Base-by-base conservation (phyloP, 2,113 vertebrate genomes). In the Lamprologus lemairii region DNA sequence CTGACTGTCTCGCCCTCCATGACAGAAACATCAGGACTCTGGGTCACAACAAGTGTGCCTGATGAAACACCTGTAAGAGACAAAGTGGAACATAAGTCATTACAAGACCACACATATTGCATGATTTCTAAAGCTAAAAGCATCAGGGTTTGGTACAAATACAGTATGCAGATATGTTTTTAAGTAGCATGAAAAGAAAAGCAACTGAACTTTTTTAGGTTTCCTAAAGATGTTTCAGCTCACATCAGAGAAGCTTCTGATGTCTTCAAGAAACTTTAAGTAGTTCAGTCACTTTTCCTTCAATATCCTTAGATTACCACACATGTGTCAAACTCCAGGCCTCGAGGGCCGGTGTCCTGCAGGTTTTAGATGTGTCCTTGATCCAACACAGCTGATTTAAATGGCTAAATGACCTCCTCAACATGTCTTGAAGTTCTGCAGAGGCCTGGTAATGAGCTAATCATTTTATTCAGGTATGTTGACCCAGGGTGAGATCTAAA, bases 141-240 rank as follows among this genome's bases (percentile, higher is more conserved):
- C 0, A 31, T 5, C 10, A 45, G 1, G 40, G 0, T 0, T 47
- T 0, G 5, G 6, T 0, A 45, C 9, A 47, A 42, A 47, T 47
- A 1, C 9, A 17, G 3, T 0, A 17, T 7, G 8, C 2, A 6
- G 65, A 3, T 0, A 31, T 2, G 0, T 17, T 31, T 60, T 0
- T 0, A 60, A 31, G 26, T 0, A 10, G 26, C 14, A 0, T 60
- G 8, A 0, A 1, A 60, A 31, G 57, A 60, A 60, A 31, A 0
- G 0, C 28, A 33, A 10, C 28, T 60, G 0, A 60, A 31, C 28
- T 6, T 31, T 0, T 10, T 31, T 6, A 60, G 0, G 0, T 60
- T 60, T 60, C 14, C 0, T 60, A 0, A 31, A 60, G 57, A 31
- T 17, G 57, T 17, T 60, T 58, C 55, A 58, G 0, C 14, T 58